A percentile compares a stretch with the other conserved stretches of the same genome.
Evolutionary conservation across 92 coral and sea anemone genomes (phyloP).

Genomic region (Anthopleura xanthogrammica): DNA sequence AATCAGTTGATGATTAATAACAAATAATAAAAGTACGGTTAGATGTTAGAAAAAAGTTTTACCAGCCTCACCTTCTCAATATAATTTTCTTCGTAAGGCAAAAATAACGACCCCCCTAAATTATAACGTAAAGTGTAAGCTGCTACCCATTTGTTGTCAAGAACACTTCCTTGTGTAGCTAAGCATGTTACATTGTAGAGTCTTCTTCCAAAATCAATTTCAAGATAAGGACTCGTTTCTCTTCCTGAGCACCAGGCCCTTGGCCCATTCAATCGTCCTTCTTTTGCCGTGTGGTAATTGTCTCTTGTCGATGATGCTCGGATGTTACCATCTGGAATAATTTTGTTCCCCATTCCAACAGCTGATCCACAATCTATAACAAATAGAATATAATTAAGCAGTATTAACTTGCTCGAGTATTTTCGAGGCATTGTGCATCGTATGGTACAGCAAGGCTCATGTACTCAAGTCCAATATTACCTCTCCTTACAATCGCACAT

Average conservation of each 20-base stretch:
- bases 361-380: constrained; percentile 30
- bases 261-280: not conserved
- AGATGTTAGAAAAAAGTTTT: no score
- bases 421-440: no score
- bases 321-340: constrained; percentile 22
- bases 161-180: constrained; percentile 1
- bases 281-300: not conserved
- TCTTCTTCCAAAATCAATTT: not conserved
- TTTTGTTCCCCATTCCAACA: constrained; percentile 36
- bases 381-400: no score
- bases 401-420: no score
- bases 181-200: not conserved
- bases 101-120: not conserved
- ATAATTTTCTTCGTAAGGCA: not conserved
- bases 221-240: not conserved
- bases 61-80: not conserved
- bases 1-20: no score
- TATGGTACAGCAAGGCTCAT: no score
- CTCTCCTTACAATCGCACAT: no score
- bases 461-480: no score
- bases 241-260: not conserved
- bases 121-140: not conserved
- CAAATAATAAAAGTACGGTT: no score
- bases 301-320: constrained; percentile 29
- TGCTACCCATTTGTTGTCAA: not conserved